Evolutionary conservation across 1,140 invertebrate species (phyloP).

Genomic region (Tyrophagus putrescentiae): DNA sequence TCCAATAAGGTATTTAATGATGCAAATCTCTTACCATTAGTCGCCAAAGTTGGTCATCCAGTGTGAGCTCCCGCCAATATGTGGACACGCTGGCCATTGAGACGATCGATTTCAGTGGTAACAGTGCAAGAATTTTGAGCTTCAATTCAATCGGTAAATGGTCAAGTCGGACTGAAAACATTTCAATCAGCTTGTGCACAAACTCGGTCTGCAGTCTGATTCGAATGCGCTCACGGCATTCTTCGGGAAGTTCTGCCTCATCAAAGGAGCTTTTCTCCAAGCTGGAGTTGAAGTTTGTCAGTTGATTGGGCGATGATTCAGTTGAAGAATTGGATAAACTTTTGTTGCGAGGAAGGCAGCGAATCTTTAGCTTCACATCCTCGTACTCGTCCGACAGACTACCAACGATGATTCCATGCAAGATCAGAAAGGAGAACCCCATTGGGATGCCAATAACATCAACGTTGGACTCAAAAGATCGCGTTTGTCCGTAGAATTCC

Average conservation of each 20-base stretch:
- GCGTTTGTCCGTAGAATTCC: slow-evolving; percentile 2
- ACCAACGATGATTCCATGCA: slow-evolving; percentile 2
- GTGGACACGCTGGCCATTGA: background rate
- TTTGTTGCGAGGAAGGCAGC: background rate
- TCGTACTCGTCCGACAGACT: background rate
- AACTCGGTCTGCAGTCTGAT: background rate
- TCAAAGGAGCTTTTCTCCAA: background rate
- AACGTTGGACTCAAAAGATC: background rate
- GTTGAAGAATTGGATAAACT: background rate
- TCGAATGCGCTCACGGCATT: slow-evolving; percentile 3
- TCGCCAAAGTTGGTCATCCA: slow-evolving; percentile 2
- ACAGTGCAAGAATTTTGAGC: background rate
- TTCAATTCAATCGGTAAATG: slow-evolving; percentile 1
- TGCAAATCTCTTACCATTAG: no score
- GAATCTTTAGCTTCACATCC: slow-evolving; percentile 4
- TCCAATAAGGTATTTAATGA: no score
- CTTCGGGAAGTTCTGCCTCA: background rate
- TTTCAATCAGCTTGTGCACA: slow-evolving; percentile 2
- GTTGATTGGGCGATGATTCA: slow-evolving; percentile 1
- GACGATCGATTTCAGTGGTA: background rate
- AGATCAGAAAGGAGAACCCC: background rate
- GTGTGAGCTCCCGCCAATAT: background rate
- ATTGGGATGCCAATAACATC: slow-evolving; percentile 5
- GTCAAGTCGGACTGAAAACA: background rate
- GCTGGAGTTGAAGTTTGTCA: background rate